These are phyloP conservation scores for Stegostoma tigrinum DNA, from an alignment of 2,113 vertebrate genomes.

Conservation along the genomic window DNA sequence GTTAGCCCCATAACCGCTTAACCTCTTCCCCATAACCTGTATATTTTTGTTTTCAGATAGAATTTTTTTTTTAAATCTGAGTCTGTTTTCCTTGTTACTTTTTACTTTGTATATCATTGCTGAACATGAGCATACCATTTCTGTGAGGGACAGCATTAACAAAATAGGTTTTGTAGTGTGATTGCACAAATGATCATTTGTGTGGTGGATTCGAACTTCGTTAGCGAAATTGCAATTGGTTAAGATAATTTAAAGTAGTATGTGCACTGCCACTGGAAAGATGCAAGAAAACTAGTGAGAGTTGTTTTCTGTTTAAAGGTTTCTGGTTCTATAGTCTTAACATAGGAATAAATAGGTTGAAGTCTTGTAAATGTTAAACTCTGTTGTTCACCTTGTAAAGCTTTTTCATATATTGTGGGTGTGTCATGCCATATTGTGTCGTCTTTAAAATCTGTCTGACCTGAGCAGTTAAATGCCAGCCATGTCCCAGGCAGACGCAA, in stretches of 20 bases:
- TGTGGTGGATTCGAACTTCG: background rate
- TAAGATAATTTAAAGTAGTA: background rate
- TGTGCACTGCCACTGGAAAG: background rate
- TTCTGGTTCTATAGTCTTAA: background rate
- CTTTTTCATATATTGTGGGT: conserved; percentile 43
- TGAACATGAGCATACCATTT: background rate
- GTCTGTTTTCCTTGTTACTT: background rate
- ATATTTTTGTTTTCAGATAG: background rate
- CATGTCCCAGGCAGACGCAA: conserved; percentile 51
- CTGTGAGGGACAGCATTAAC: no score
- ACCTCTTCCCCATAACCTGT: background rate
- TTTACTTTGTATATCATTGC: background rate
- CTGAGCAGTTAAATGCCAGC: conserved; percentile 46
- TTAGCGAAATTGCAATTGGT: background rate
- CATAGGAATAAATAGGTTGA: background rate
- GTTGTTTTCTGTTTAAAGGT: background rate
- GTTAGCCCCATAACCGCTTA: background rate
- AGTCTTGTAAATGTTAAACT: background rate
- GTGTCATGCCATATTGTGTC: conserved; percentile 44
- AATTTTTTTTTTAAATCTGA: background rate
- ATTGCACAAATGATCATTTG: background rate
- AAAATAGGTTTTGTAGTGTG: background rate
- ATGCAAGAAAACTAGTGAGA: background rate
- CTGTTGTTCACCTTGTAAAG: background rate
- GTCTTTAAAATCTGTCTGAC: conserved; percentile 50